These are phyloP conservation scores for Cheilosia soror DNA, from an alignment of 2,888 invertebrate genomes.

Conservation along the genomic window DNA sequence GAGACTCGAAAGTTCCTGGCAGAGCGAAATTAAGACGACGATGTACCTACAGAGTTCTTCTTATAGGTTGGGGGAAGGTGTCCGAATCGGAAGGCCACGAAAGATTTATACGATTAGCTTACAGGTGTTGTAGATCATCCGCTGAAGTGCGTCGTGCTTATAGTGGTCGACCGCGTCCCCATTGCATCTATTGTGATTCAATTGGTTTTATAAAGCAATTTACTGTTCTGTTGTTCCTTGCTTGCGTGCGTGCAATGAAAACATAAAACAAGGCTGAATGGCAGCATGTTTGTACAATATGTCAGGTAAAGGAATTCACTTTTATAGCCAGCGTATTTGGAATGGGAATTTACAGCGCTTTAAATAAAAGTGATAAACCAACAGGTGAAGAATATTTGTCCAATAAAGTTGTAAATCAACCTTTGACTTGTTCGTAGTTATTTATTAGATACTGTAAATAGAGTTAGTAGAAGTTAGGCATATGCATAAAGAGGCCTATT, in stretches of 20 bases:
- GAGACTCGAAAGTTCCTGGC: slow-evolving; percentile 21
- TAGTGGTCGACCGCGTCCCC: not conserved
- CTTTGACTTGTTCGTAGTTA: no score
- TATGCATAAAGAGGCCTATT: no score
- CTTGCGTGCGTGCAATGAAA: slow-evolving; percentile 52
- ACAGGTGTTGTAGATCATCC: slow-evolving; percentile 67
- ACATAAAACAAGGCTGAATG: slow-evolving; percentile 54
- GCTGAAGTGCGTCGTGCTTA: slow-evolving; percentile 46
- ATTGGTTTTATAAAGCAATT: slow-evolving; percentile 48
- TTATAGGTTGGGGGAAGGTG: slow-evolving; percentile 46
- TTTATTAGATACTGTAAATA: no score
- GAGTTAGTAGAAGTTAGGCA: no score
- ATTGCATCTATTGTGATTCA: slow-evolving; percentile 45
- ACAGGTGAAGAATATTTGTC: no score
- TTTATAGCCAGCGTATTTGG: slow-evolving; percentile 3
- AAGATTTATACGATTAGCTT: slow-evolving; percentile 68
- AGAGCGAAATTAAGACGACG: not conserved
- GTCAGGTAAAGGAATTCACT: slow-evolving; percentile 44
- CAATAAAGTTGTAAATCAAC: no score
- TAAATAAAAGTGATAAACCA: no score
- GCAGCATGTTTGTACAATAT: slow-evolving; percentile 53
- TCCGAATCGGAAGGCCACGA: slow-evolving; percentile 38
- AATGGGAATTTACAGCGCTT: not conserved
- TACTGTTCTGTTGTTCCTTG: slow-evolving; percentile 30
- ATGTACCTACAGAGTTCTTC: not conserved